A percentile compares a stretch with the other conserved stretches of the same genome.
Evolutionary conservation across 2,888 invertebrate genomes (phyloP).

Genomic region (Sialis lutaria): DNA sequence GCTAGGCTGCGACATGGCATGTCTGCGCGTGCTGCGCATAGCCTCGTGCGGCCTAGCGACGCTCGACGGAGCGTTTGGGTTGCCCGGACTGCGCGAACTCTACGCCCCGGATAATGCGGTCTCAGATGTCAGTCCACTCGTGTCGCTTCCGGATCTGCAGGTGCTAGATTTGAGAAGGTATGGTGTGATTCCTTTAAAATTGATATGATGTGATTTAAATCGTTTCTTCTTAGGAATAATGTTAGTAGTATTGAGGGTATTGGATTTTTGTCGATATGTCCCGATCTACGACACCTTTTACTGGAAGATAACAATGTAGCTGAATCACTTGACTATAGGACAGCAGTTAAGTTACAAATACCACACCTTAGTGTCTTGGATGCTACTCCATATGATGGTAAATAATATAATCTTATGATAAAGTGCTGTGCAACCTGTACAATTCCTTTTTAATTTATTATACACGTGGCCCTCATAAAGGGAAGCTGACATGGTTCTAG

Average conservation of each 20-base stretch:
- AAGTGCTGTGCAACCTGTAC: too few species aligned
- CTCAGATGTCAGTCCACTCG: neutral
- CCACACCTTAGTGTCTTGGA: constrained; percentile 1
- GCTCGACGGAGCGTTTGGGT: constrained; percentile 1
- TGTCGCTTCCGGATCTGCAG: neutral
- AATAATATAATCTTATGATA: too few species aligned
- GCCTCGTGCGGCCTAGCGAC: neutral
- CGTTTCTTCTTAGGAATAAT: constrained; percentile 2
- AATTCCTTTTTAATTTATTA: too few species aligned
- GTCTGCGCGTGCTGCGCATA: constrained; percentile 1
- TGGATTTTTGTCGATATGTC: constrained; percentile 5
- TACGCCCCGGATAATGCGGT: constrained; percentile 3
- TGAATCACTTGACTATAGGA: constrained; percentile 1
- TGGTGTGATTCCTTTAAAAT: neutral
- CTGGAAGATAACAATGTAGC: constrained; percentile 1
- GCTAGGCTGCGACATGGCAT: constrained; percentile 1
- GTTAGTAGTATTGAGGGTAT: constrained; percentile 1
- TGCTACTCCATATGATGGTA: neutral
- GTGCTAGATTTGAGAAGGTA: neutral
- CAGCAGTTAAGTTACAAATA: constrained; percentile 3
- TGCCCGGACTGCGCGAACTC: constrained; percentile 2
- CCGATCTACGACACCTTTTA: constrained; percentile 1
- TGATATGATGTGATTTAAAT: neutral
- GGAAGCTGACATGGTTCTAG: too few species aligned
- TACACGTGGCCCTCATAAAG: too few species aligned